Conservation (phyloP, 2,888 invertebrate genomes). For the Melanostoma scalare region DNA sequence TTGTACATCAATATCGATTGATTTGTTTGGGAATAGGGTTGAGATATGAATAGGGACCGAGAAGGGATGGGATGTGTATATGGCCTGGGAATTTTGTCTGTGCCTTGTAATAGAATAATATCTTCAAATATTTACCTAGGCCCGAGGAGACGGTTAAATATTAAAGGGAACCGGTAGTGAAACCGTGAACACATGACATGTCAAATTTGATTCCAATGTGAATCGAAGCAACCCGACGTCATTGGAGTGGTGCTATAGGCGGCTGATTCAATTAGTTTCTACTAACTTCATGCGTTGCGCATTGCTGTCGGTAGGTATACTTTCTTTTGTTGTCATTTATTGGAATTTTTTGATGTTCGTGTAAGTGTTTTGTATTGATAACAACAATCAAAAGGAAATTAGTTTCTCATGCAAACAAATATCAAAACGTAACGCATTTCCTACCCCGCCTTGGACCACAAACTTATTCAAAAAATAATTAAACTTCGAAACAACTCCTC, state of each 20-base stretch:
- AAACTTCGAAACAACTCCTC: no score
- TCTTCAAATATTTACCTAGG: conserved; percentile 65
- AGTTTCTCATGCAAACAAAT: conserved; percentile 27
- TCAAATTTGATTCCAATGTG: conserved; percentile 58
- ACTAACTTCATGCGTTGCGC: not conserved
- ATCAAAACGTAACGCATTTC: no score
- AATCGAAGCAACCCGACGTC: conserved; percentile 4
- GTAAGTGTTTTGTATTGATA: conserved; percentile 49
- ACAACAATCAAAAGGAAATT: conserved; percentile 54
- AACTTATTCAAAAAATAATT: no score
- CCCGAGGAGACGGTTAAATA: conserved; percentile 53
- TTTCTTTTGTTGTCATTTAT: conserved; percentile 20
- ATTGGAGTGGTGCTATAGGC: not conserved
- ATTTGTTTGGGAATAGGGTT: not conserved
- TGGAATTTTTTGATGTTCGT: conserved; percentile 45
- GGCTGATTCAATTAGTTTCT: conserved; percentile 26
- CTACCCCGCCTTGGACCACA: no score
- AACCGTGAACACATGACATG: conserved; percentile 59
- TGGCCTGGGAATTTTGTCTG: conserved; percentile 20
- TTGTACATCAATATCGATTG: conserved; percentile 30
- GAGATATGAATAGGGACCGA: not conserved
- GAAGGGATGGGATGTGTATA: no score
- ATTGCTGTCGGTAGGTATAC: not conserved
- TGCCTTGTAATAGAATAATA: conserved; percentile 51
- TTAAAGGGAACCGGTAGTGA: conserved; percentile 59